Evolutionary conservation across 2,113 vertebrate species (phyloP).

Genomic region (Paralichthys olivaceus): DNA sequence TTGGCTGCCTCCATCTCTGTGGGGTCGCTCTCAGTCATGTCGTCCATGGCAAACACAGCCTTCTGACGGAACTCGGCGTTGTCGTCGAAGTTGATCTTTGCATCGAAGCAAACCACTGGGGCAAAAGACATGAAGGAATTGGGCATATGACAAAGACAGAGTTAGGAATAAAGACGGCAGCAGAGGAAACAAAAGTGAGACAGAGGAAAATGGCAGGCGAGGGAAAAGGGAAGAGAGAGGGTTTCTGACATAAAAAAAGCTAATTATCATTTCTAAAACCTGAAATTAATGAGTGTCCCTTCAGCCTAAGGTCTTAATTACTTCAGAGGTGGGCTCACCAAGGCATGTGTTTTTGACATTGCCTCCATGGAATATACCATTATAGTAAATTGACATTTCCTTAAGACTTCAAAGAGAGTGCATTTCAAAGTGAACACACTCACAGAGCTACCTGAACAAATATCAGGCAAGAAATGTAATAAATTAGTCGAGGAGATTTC

Average conservation of each 20-base stretch:
- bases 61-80: constrained; percentile 98
- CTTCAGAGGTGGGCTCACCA: constrained; percentile 44
- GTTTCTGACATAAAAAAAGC: constrained; percentile 22
- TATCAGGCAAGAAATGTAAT: not conserved
- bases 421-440: constrained; percentile 52
- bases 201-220: constrained; percentile 1
- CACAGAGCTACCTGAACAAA: constrained; percentile 41
- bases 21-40: constrained; percentile 94
- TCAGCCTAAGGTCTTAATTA: constrained; percentile 60
- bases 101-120: constrained; percentile 98
- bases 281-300: constrained; percentile 48
- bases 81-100: constrained; percentile 99
- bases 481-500: constrained; percentile 2
- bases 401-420: constrained; percentile 61
- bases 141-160: constrained; percentile 27
- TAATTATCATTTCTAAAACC: constrained; percentile 54
- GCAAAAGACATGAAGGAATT: constrained; percentile 2
- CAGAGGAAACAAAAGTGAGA: constrained; percentile 1
- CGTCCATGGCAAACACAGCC: constrained; percentile 95
- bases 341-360: constrained; percentile 50
- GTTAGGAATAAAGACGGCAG: constrained; percentile 25
- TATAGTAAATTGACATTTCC: constrained; percentile 56
- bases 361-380: constrained; percentile 51
- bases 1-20: constrained; percentile 94
- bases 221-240: not conserved